These are phyloP conservation scores for Drosophila sp. DNA, from an alignment of 1,140 invertebrate species.

Conservation along the genomic window DNA sequence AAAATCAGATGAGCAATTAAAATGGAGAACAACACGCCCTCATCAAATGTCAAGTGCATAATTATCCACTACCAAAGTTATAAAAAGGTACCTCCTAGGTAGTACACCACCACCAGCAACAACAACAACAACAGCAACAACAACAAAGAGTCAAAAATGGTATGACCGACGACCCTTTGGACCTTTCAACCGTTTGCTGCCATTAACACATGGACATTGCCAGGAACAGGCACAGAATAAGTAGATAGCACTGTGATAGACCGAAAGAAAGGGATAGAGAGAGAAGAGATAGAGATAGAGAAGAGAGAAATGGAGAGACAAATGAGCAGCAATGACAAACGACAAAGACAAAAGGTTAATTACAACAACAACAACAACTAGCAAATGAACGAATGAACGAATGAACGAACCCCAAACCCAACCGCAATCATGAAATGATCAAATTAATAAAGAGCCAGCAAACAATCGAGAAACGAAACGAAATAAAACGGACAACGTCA, in stretches of 20 bases:
- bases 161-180: constrained; percentile 18
- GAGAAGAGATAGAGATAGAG: neutral
- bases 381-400: constrained; percentile 9
- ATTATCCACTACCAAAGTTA: constrained; percentile 62
- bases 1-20: constrained; percentile 22
- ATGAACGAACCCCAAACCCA: constrained; percentile 27
- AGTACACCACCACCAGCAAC: constrained; percentile 32
- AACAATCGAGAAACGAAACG: constrained; percentile 54
- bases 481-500: constrained; percentile 30
- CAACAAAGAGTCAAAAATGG: constrained; percentile 27
- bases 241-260: constrained; percentile 6
- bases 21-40: constrained; percentile 36
- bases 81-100: constrained; percentile 27
- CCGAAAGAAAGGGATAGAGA: constrained; percentile 3
- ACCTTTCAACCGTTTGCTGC: constrained; percentile 16
- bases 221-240: constrained; percentile 31
- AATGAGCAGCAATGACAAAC: constrained; percentile 49
- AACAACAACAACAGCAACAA: constrained; percentile 7
- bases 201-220: constrained; percentile 12
- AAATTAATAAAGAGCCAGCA: constrained; percentile 77
- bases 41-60: constrained; percentile 77
- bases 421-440: constrained; percentile 75
- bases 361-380: constrained; percentile 65
- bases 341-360: constrained; percentile 77
- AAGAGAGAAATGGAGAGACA: constrained; percentile 5